Evolutionary conservation across 2,113 vertebrate genomes (phyloP).

Genomic region (Phasianus colchicus): DNA sequence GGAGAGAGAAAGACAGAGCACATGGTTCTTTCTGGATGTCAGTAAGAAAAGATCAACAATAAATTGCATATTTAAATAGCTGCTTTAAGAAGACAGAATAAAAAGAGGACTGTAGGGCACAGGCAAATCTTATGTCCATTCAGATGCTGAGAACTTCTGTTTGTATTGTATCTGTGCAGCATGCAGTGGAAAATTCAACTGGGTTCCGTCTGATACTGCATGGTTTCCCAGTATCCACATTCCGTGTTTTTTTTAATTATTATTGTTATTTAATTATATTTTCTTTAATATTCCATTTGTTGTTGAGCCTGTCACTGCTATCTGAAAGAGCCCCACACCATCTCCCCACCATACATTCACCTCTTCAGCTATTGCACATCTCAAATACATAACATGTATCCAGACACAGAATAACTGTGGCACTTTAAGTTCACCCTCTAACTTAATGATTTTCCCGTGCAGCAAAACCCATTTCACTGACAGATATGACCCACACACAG

Average conservation of each 20-base stretch:
- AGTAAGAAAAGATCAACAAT: background rate
- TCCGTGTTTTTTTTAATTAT: background rate
- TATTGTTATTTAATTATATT: too few relatives aligned
- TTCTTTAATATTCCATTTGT: background rate
- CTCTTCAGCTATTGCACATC: background rate
- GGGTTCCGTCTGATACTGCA: background rate
- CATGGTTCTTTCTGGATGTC: background rate
- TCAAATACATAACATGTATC: accelerated
- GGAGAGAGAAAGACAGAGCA: background rate
- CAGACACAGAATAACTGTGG: background rate
- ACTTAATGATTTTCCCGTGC: background rate
- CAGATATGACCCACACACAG: background rate
- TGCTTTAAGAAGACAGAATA: background rate
- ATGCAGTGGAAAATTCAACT: background rate
- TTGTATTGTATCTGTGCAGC: background rate
- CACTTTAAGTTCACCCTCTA: background rate
- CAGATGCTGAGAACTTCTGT: background rate
- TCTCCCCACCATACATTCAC: accelerated
- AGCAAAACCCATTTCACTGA: background rate
- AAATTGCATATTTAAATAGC: background rate
- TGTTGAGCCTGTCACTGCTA: background rate
- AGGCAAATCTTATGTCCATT: background rate
- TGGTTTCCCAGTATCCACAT: background rate
- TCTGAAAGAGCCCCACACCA: background rate
- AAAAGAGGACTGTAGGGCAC: background rate